Percentiles rank a stretch among this genome's conserved stretches.
Conservation (phyloP, 2,888 invertebrate genomes). For the Leptinotarsa haldemani region DNA sequence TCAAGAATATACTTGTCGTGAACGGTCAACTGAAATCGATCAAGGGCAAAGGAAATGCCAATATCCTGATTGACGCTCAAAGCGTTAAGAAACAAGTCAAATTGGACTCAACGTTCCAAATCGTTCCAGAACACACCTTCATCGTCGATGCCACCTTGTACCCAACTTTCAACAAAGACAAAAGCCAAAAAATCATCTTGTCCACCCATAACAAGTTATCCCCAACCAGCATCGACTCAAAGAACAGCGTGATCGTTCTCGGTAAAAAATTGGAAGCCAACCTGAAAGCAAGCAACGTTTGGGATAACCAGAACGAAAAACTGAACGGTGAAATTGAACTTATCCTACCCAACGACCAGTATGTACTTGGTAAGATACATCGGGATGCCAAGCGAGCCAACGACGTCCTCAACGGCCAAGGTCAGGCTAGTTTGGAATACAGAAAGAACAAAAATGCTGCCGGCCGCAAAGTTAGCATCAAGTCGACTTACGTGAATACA, state of each 20-base stretch:
- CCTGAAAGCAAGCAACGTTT: slow-evolving; percentile 65
- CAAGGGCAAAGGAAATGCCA: slow-evolving; percentile 75
- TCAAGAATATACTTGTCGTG: slow-evolving; percentile 73
- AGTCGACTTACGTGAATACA: slow-evolving; percentile 62
- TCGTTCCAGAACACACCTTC: slow-evolving; percentile 72
- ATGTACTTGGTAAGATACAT: slow-evolving; percentile 64
- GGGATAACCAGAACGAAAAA: slow-evolving; percentile 66
- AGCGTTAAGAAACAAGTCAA: slow-evolving; percentile 73
- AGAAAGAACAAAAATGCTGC: slow-evolving; percentile 64
- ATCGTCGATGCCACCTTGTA: slow-evolving; percentile 73
- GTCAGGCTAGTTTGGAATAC: slow-evolving; percentile 59
- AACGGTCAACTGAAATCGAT: slow-evolving; percentile 74
- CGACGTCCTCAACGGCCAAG: slow-evolving; percentile 55
- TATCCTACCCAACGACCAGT: slow-evolving; percentile 68
- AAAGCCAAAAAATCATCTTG: slow-evolving; percentile 75
- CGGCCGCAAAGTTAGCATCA: slow-evolving; percentile 64
- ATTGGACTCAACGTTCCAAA: slow-evolving; percentile 72
- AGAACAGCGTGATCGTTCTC: slow-evolving; percentile 68
- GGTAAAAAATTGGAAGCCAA: slow-evolving; percentile 67
- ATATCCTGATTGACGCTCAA: slow-evolving; percentile 71
- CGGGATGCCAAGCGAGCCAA: slow-evolving; percentile 57
- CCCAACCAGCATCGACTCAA: slow-evolving; percentile 70
- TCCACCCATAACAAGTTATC: slow-evolving; percentile 72
- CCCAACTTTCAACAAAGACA: slow-evolving; percentile 78
- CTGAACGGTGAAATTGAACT: slow-evolving; percentile 66